phyloP scores from a whole-genome alignment of 2,797 vertebrate genomes.

The Sternarchorhynchus goeldii region DNA sequence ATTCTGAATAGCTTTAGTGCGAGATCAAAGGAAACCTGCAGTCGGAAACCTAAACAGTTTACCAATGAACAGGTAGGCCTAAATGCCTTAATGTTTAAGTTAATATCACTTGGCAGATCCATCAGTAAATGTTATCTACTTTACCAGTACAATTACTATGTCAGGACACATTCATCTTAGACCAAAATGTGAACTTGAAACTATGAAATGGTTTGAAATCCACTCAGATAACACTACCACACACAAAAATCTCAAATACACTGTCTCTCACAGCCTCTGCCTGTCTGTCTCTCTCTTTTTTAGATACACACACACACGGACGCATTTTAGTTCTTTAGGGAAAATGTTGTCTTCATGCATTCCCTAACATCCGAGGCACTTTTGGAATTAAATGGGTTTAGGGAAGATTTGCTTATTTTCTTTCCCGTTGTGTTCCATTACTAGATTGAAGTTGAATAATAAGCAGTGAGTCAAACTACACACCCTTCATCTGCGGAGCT shows the following conservation, averaged over 20 bases:
- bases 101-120: neutral
- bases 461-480: constrained; percentile 98
- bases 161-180: constrained; percentile 6
- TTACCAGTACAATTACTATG: too few relatives aligned
- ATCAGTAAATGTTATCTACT: neutral
- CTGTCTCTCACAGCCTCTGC: neutral
- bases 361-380: constrained; percentile 83
- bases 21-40: neutral
- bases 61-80: neutral
- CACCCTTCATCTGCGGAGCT: constrained; percentile 95
- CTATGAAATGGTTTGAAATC: neutral
- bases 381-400: constrained; percentile 90
- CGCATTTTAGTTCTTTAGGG: constrained; percentile 24
- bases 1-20: too few relatives aligned
- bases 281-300: too few relatives aligned
- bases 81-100: neutral
- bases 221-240: neutral
- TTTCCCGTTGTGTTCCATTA: constrained; percentile 97
- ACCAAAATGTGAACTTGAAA: neutral
- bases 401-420: constrained; percentile 85
- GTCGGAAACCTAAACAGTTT: neutral
- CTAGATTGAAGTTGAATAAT: constrained; percentile 99
- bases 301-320: constrained; percentile 28
- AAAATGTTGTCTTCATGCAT: constrained; percentile 87
- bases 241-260: neutral